A percentile compares a stretch with the other conserved stretches of the same genome.
Evolutionary conservation across 2,797 vertebrate species (phyloP).

Genomic region (Philypnodon macrostomus): DNA sequence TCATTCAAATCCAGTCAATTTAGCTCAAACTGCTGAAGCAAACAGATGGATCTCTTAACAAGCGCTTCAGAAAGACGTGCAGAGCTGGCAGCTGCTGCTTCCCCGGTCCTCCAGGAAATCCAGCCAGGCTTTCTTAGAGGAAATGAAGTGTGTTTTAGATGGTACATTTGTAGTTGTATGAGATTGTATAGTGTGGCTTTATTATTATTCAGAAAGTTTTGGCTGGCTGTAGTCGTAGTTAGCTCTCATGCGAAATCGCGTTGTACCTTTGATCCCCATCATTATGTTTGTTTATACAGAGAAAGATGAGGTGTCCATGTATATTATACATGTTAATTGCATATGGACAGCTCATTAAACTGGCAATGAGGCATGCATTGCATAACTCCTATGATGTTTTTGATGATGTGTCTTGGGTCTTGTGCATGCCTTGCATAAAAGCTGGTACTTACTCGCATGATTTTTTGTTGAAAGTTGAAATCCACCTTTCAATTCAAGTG

Average conservation of each 20-base stretch:
- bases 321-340: slow-evolving; percentile 8
- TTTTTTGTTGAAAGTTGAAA: no score
- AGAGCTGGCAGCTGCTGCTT: slow-evolving; percentile 28
- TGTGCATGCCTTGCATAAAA: neutral
- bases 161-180: slow-evolving; percentile 8
- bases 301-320: neutral
- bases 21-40: slow-evolving; percentile 25
- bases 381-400: slow-evolving; percentile 22
- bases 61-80: slow-evolving; percentile 32
- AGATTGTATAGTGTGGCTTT: no score
- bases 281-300: neutral
- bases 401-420: slow-evolving; percentile 20
- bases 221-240: slow-evolving; percentile 18
- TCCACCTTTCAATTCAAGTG: no score
- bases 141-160: slow-evolving; percentile 42
- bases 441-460: no score
- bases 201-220: no score
- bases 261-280: slow-evolving; percentile 1
- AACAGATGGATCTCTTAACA: slow-evolving; percentile 50
- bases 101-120: slow-evolving; percentile 46
- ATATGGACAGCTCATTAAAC: slow-evolving; percentile 20
- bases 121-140: slow-evolving; percentile 43
- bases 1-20: slow-evolving; percentile 16
- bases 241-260: slow-evolving; percentile 4
- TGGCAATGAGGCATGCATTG: slow-evolving; percentile 15